Evolutionary conservation across 1,140 invertebrate genomes (phyloP), one percentile per base, ranked within the genome.

Genomic region (Rhizoglyphus robini): DNA sequence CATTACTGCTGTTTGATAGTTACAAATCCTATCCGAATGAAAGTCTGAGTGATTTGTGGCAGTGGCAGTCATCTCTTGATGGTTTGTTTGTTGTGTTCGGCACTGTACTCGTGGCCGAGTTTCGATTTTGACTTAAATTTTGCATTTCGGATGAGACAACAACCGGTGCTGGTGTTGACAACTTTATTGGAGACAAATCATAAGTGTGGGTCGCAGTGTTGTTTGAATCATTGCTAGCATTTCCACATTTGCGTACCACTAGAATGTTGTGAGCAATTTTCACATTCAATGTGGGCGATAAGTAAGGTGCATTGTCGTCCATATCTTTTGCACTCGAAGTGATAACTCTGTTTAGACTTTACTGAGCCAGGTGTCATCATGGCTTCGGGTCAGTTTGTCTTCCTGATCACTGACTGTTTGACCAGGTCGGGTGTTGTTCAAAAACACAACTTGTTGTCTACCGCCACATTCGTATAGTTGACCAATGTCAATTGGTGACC

Each of bases 251-350:
- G n/a, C n/a, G n/a, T n/a, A n/a, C n/a, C n/a, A n/a, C n/a, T n/a
- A n/a, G n/a, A n/a, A n/a, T n/a, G n/a, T n/a, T n/a, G n/a, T n/a
- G n/a, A n/a, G n/a, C n/a, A n/a, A n/a, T n/a, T 65, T 15, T 36
- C 5, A 67, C 66, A 49, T 67, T 64, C 5, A 67, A 41, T 58
- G 61, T 25, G n/a, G 66, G 48, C 18, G 66, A 67, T 1, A 11
- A 23, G 36, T 41, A 41, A 8, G 8, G 36, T 41, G 36, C 8
- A 54, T 54, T 54, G 51, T 54, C 23, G 8, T 54, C 23, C 51
- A 54, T 32, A 25, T 20, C 23, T 25, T 54, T 32, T 8, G 8
- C 51, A 54, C 51, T 54, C 23, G 36, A 41, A 41, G 18, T 18
- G 18, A 11, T 41, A 11, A 18, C 18, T 41, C 36, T 11, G 8